These are phyloP conservation scores for Oryzias javanicus DNA, from an alignment of 2,113 vertebrate genomes.

Conservation along the genomic window DNA sequence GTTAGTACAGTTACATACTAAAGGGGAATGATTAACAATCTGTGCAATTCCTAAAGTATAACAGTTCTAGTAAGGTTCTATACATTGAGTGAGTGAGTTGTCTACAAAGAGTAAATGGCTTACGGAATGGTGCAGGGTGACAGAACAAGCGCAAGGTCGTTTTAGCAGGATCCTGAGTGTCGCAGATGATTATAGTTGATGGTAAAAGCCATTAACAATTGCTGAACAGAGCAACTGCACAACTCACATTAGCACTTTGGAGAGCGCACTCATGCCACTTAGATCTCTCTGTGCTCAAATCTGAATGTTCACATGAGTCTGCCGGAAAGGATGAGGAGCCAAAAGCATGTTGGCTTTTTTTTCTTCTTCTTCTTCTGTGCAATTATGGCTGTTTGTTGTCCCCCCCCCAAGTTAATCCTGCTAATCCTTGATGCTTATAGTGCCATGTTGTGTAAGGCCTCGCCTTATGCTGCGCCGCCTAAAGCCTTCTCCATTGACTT, in stretches of 20 bases:
- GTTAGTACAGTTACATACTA: too few relatives aligned
- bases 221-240: slow-evolving; percentile 52
- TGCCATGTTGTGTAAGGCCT: background rate
- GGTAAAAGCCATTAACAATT: slow-evolving; percentile 70
- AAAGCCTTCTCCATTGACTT: background rate
- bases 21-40: background rate
- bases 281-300: slow-evolving; percentile 20
- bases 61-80: background rate
- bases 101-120: slow-evolving; percentile 28
- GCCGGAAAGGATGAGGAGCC: background rate
- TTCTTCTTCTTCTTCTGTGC: background rate
- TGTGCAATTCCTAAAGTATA: slow-evolving; percentile 4
- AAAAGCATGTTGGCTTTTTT: background rate
- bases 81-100: slow-evolving; percentile 16
- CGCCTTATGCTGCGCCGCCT: slow-evolving; percentile 5
- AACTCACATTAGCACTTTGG: slow-evolving; percentile 40
- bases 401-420: background rate
- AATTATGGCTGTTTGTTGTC: slow-evolving; percentile 7
- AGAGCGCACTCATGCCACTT: slow-evolving; percentile 10
- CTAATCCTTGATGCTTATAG: slow-evolving; percentile 5
- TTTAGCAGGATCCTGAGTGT: slow-evolving; percentile 49
- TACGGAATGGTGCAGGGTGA: slow-evolving; percentile 26
- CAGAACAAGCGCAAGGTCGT: slow-evolving; percentile 52
- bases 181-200: slow-evolving; percentile 59
- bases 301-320: background rate